Base-by-base conservation (phyloP, 2,113 vertebrate species). In the Zosterops hypoxanthus region DNA sequence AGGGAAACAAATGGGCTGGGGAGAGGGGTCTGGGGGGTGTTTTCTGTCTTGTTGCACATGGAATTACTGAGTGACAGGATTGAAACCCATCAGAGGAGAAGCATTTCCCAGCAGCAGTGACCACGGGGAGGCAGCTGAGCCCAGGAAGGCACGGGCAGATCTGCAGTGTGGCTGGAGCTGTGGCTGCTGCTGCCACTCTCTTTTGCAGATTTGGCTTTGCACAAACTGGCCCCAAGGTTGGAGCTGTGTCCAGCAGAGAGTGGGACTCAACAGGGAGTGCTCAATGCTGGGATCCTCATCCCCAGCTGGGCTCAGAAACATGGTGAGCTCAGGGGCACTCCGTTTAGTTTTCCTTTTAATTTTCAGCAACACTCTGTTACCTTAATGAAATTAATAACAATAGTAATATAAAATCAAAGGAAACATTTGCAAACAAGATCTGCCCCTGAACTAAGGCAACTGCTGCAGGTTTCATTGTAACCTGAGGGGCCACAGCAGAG, bases 41-140 rank as follows among this genome's bases (percentile, higher is more conserved):
- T 92, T 92, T 83, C 91, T 91, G 82, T 90, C 88, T 92, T 6
- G 1, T 85, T 5, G 0, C 94, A 75, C 79, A 31, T 73, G 80
- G 86, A 90, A 68, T 94, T 81, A 88, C 86, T 29, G 20, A 75
- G 83, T 64, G 94, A 86, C 80, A 71, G 77, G 91, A 73, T 3
- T 86, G 91, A 83, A 96, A 70, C 70, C 29, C 59, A 33, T 56
- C 81, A 79, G 73, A 95, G 73, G 83, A 86, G 70, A 95, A 90
- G 61, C 91, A 83, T 90, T 94, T 94, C 86, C 86, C 71, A 16
- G 92, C 89, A 95, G 92, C 92, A 65, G 92, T 18, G n/a, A 68
- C 88, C 87, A 81, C 19, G 8, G 68, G 92, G 92, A 89, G 81
- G 87, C 92, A 91, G 90, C 81, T 86, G 94, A 86, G 90, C 46